phyloP scores from a whole-genome alignment of 2,888 invertebrate species.

The Mesorhabditis belari region DNA sequence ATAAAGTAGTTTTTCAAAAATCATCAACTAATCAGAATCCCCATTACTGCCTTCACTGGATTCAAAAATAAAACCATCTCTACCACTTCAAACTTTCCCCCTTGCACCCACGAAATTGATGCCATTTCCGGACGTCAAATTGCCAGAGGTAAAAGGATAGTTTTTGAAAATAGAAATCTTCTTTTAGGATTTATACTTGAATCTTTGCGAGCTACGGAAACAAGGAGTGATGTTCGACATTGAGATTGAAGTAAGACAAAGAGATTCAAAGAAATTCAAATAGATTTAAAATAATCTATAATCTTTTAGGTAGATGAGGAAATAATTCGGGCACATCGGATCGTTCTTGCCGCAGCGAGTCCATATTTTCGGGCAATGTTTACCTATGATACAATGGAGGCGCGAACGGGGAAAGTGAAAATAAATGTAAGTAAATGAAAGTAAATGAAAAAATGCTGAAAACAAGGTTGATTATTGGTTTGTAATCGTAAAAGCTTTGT shows the following conservation, averaged over 20 bases:
- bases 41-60: too few species aligned
- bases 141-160: not conserved
- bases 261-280: too few species aligned
- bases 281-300: not conserved
- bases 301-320: slow-evolving; percentile 21
- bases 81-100: not conserved
- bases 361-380: slow-evolving; percentile 58
- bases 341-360: slow-evolving; percentile 56
- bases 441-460: too few species aligned
- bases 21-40: too few species aligned
- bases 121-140: not conserved
- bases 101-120: not conserved
- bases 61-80: not conserved
- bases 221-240: slow-evolving; percentile 34
- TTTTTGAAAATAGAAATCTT: not conserved
- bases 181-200: not conserved
- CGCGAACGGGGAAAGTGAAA: not conserved
- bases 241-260: slow-evolving; percentile 41
- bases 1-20: too few species aligned
- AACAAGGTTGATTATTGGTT: too few species aligned
- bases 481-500: too few species aligned
- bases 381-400: slow-evolving; percentile 22
- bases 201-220: not conserved
- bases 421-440: not conserved
- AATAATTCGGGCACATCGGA: slow-evolving; percentile 52